Evolutionary conservation across 2,113 vertebrate species (phyloP), one percentile per base, ranked within the genome.

Genomic region (Tachysurus vachellii): DNA sequence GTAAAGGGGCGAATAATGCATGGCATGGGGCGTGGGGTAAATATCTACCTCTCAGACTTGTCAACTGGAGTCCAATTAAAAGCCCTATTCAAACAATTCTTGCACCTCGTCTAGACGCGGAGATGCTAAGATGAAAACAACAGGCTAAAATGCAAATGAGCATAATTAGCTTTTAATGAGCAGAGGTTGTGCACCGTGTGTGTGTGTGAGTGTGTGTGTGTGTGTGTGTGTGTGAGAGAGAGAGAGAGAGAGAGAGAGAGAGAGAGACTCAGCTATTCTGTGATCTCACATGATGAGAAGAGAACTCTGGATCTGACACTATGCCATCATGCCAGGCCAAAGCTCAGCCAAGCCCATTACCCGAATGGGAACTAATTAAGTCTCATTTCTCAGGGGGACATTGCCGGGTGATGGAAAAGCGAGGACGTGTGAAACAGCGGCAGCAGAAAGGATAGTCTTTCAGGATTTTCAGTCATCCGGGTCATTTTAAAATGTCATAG

Each of bases 141-240:
- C 80, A 26, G 84, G 64, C 84, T 73, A 76, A 90, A 91, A 91
- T 88, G 73, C 82, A 85, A 91, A 91, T 89, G 42, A 88, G 64
- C 61, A 57, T 88, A 88, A 90, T 91, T 88, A 86, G 87, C 68
- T 89, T 91, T 91, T 91, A 91, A 91, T 88, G 87, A 91, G 82
- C 76, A 62, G 79, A 85, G 87, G 88, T 84, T 88, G 68, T 47
- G 68, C 56, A 83, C 61, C n/a, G 82, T 70, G 77, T 31, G 56
- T 81, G 81, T 50, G 64, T 54, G 13, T 21, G 54, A 28, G 62
- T 61, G 81, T 21, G 50, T 61, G n/a, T 53, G 57, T n/a, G 50
- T 36, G 50, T 36, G 36, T 36, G 36, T 36, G 36, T 36, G 36
- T 36, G 36, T 36, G 59, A 64, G 66, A 85, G 80, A 53, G 21